A percentile compares a stretch with the other conserved stretches of the same genome.
These are phyloP conservation scores for Spodoptera picta DNA, from an alignment of 2,888 invertebrate genomes.

Conservation along the genomic window DNA sequence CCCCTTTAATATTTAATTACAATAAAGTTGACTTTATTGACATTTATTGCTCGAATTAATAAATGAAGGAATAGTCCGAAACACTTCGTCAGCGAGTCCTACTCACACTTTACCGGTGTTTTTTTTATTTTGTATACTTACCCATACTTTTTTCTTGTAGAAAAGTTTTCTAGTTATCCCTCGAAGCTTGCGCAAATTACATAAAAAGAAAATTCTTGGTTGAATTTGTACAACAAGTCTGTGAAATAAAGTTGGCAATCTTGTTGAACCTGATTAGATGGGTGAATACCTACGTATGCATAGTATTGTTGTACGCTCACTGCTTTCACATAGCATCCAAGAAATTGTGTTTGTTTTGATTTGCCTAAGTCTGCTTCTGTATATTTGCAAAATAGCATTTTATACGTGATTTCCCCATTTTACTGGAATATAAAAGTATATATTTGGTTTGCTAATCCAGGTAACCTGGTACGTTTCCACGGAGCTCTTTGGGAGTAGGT, in stretches of 20 bases:
- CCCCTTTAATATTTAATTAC: too few species aligned
- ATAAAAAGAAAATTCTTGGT: slow-evolving; percentile 39
- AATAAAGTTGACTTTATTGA: too few species aligned
- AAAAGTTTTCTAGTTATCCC: slow-evolving; percentile 58
- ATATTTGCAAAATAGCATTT: too few species aligned
- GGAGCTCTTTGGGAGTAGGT: too few species aligned
- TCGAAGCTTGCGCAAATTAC: slow-evolving; percentile 49
- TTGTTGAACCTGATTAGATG: slow-evolving; percentile 31
- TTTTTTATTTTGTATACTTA: slow-evolving; percentile 12
- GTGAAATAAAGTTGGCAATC: slow-evolving; percentile 46
- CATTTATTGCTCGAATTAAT: too few species aligned
- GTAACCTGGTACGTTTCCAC: too few species aligned
- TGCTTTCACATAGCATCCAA: slow-evolving; percentile 5
- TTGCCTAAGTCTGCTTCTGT: background rate
- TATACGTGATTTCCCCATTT: too few species aligned
- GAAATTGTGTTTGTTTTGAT: background rate
- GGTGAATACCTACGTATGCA: slow-evolving; percentile 6
- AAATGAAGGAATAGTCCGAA: too few species aligned
- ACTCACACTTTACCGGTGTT: too few species aligned
- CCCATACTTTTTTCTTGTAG: slow-evolving; percentile 25
- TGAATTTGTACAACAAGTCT: slow-evolving; percentile 48
- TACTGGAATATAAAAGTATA: too few species aligned
- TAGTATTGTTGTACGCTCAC: background rate
- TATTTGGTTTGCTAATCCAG: too few species aligned
- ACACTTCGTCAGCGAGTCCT: too few species aligned